Conservation (phyloP, 2,797 vertebrate species). For the Xiphophorus birchmanni region DNA sequence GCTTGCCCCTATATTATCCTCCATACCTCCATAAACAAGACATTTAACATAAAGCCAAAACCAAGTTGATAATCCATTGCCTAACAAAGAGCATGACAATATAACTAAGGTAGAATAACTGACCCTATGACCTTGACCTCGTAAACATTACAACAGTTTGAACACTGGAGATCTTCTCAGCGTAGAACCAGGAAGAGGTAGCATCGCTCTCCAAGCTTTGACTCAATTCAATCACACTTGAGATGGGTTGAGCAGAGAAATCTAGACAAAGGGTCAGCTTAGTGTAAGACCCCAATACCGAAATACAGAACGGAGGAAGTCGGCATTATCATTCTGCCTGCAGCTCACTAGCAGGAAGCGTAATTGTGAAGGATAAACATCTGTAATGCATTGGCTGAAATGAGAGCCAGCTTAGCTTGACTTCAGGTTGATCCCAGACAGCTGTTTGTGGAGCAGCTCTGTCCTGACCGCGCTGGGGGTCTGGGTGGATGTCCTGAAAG, state of each 20-base stretch:
- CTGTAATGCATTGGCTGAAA: slow-evolving; percentile 74
- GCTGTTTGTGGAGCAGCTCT: slow-evolving; percentile 72
- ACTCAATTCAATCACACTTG: slow-evolving; percentile 69
- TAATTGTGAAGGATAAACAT: slow-evolving; percentile 76
- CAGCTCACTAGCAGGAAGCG: slow-evolving; percentile 46
- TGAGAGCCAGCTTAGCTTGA: slow-evolving; percentile 70
- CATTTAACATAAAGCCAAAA: slow-evolving; percentile 76
- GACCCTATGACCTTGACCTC: slow-evolving; percentile 82
- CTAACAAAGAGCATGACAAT: slow-evolving; percentile 71
- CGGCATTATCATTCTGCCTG: slow-evolving; percentile 47
- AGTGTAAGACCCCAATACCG: slow-evolving; percentile 54
- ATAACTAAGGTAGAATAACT: slow-evolving; percentile 78
- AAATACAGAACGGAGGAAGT: slow-evolving; percentile 59
- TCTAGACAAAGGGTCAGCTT: slow-evolving; percentile 60
- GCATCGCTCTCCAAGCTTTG: slow-evolving; percentile 62
- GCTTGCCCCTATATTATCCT: slow-evolving; percentile 72
- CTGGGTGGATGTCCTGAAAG: slow-evolving; percentile 69
- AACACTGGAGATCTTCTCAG: slow-evolving; percentile 65
- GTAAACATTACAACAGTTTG: slow-evolving; percentile 76
- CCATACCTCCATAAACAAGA: slow-evolving; percentile 78
- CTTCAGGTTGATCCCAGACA: slow-evolving; percentile 78
- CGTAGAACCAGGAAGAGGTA: slow-evolving; percentile 63
- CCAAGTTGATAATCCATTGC: slow-evolving; percentile 78
- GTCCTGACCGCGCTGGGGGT: slow-evolving; percentile 71
- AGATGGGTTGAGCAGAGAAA: slow-evolving; percentile 56